Base-by-base conservation (phyloP, 1,140 invertebrate genomes). In the Caenorhabditis brenneri region DNA sequence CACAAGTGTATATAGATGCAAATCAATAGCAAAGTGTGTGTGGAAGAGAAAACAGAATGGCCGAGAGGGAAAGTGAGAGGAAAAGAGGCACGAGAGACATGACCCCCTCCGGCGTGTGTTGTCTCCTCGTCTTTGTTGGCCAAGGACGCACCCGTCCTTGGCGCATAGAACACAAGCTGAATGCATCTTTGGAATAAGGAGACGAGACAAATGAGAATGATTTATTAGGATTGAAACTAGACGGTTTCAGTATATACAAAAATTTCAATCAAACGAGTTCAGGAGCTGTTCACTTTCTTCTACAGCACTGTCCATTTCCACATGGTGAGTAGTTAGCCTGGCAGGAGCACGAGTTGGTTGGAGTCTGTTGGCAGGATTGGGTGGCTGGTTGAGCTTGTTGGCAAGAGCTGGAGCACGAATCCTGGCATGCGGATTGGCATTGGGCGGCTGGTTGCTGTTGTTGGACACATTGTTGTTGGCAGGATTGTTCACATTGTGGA, bases 251-350 rank as follows among this genome's bases (percentile, higher is more conserved):
- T 74, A 74, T 74, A 42, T 74, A 74, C 65, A 74, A 46, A 74
- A 74, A 74, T 22, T 39, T 74, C 7, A 36, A 2, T 65, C 31
- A 27, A 1, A 22, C 3, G 24, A 19, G 6, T 55, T 27, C 53
- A 51, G n/a, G n/a, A 51, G 19, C 29, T 10, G 33, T 74, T 74
- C 65, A 74, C 65, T 74, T 74, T 74, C 65, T 74, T 42, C n/a
- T 74, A n/a, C 65, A 74, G 65, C 65, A 74, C 36, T 74, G 65
- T 42, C 65, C 65, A n/a, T 74, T 74, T 65, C 79, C 79, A 31
- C 65, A 74, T 24, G 65, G 65, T 10, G 65, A 74, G n/a, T 74
- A 74, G 65, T 74, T 74, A 42, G 65, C n/a, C 33, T 74, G 65
- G 36, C 65, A 74, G 36, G 65, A 74, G 65, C 65, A 74, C 36